Conservation (phyloP, 2,888 invertebrate species). For the Ellobium chinense region DNA sequence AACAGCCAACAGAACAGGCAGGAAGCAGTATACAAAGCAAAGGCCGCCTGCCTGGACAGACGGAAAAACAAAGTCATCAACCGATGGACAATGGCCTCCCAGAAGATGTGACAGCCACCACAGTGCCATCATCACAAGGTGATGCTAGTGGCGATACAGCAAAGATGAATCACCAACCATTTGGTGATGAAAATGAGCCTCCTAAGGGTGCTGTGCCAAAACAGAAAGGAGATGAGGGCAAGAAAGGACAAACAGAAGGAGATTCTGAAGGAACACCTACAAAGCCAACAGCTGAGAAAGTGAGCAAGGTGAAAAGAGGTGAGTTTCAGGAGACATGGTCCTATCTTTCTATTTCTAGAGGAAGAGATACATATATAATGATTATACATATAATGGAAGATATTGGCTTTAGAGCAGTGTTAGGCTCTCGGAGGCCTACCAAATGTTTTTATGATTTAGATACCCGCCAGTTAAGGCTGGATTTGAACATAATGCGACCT, state of each 20-base stretch:
- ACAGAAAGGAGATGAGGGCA: not conserved
- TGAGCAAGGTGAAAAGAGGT: not conserved
- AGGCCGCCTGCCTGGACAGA: not conserved
- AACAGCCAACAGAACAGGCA: not conserved
- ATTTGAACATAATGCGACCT: too few species aligned
- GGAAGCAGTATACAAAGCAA: not conserved
- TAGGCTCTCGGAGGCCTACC: too few species aligned
- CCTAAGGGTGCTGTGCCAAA: not conserved
- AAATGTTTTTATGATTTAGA: too few species aligned
- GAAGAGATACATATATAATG: too few species aligned
- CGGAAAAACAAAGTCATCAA: not conserved
- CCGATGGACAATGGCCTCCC: conserved; percentile 22
- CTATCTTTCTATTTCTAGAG: too few species aligned
- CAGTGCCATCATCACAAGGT: not conserved
- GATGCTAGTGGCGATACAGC: not conserved
- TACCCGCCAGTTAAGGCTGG: too few species aligned
- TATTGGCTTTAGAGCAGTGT: too few species aligned
- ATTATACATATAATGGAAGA: too few species aligned
- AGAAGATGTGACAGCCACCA: not conserved
- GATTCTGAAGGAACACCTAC: not conserved
- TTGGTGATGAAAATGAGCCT: conserved; percentile 17
- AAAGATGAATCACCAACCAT: not conserved
- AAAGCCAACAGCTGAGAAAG: not conserved
- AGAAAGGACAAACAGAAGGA: not conserved
- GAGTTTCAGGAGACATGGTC: too few species aligned